phyloP scores from a whole-genome alignment of 2,797 vertebrate genomes.

The Astyanax mexicanus region DNA sequence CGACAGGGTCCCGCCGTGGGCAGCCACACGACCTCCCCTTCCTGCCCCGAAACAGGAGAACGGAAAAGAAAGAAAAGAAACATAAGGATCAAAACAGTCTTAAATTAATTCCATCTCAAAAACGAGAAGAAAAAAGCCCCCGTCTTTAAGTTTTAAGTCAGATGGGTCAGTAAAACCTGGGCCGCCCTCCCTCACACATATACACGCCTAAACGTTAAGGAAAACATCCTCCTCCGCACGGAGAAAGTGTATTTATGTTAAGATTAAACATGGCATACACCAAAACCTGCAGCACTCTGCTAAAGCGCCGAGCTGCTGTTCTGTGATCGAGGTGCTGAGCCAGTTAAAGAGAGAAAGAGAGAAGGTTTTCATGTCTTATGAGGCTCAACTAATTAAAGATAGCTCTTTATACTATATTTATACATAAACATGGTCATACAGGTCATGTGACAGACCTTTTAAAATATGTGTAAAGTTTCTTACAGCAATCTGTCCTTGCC shows the following conservation, averaged over 20 bases:
- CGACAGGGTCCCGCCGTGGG: constrained; percentile 93
- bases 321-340: too few relatives aligned
- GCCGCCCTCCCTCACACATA: constrained; percentile 6
- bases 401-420: too few relatives aligned
- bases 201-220: constrained; percentile 27
- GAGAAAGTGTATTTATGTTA: constrained; percentile 44
- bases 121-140: too few relatives aligned
- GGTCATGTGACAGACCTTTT: too few relatives aligned
- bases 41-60: constrained; percentile 72
- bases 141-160: background rate
- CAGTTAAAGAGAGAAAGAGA: background rate
- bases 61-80: background rate
- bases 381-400: too few relatives aligned
- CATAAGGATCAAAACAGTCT: background rate
- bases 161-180: background rate
- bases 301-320: constrained; percentile 9
- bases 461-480: too few relatives aligned
- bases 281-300: background rate
- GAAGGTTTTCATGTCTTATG: background rate
- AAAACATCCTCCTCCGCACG: constrained; percentile 33
- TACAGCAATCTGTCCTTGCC: too few relatives aligned
- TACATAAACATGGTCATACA: too few relatives aligned
- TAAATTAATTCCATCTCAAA: background rate
- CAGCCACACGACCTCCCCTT: constrained; percentile 93
- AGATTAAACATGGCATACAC: constrained; percentile 38